A percentile compares a stretch with the other conserved stretches of the same genome.
Evolutionary conservation across 37 sponge, comb jelly and placozoan genomes (phyloP).

Genomic region (Spongia lamella): DNA sequence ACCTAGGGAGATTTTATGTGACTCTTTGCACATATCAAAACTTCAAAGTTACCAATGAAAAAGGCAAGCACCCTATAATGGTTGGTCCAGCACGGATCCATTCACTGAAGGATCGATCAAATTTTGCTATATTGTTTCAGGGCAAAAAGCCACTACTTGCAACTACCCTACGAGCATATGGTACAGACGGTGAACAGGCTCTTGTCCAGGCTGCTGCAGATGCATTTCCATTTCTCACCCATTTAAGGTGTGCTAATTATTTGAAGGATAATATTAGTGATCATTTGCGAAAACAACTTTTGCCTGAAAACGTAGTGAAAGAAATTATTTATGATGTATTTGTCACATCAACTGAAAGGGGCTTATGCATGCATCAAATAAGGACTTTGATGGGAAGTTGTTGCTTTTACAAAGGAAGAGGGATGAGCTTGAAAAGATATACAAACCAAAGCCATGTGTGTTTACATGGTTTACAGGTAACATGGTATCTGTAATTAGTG

Average conservation of each 20-base stretch:
- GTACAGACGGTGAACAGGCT: conserved; percentile 25
- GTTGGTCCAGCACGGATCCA: background rate
- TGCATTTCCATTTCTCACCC: conserved; percentile 13
- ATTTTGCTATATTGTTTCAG: conserved; percentile 6
- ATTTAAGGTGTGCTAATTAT: conserved; percentile 15
- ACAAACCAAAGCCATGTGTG: background rate
- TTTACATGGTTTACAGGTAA: background rate
- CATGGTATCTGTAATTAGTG: background rate
- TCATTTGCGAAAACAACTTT: background rate
- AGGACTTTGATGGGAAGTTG: conserved; percentile 20
- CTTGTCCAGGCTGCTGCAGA: conserved; percentile 7
- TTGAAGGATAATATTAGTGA: conserved; percentile 12
- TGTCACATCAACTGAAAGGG: background rate
- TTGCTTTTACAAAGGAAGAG: background rate
- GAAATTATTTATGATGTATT: conserved; percentile 12
- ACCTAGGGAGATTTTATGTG: too few relatives aligned
- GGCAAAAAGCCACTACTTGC: conserved; percentile 1
- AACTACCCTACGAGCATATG: conserved; percentile 3
- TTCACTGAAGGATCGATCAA: conserved; percentile 15
- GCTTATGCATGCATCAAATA: conserved; percentile 8
- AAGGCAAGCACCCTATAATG: too few relatives aligned
- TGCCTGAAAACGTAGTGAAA: conserved; percentile 9
- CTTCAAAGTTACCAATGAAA: too few relatives aligned
- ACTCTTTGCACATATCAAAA: too few relatives aligned
- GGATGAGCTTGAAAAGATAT: conserved; percentile 1